Percentiles rank a stretch among this genome's conserved stretches.
Evolutionary conservation across 1,140 invertebrate genomes (phyloP).

Genomic region (Psix sp.): DNA sequence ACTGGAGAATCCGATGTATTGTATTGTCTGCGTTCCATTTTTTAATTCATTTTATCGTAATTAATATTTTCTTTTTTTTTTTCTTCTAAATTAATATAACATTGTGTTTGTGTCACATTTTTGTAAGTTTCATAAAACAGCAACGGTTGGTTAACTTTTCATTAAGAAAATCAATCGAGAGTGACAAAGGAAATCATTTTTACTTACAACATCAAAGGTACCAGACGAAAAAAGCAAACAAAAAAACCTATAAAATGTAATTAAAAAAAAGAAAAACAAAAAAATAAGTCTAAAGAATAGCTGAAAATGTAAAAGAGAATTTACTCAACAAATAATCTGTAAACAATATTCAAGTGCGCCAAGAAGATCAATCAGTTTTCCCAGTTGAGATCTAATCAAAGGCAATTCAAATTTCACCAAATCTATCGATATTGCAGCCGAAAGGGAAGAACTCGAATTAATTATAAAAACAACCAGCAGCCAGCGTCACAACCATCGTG

Average conservation of each 20-base stretch:
- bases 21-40: slow-evolving; percentile 69
- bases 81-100: slow-evolving; percentile 67
- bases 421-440: slow-evolving; percentile 23
- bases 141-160: no score
- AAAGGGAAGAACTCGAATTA: slow-evolving; percentile 17
- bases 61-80: slow-evolving; percentile 22
- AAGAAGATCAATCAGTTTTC: no score
- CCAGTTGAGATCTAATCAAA: slow-evolving; percentile 38
- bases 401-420: slow-evolving; percentile 39
- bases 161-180: no score
- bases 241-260: slow-evolving; percentile 14
- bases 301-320: slow-evolving; percentile 35
- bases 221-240: slow-evolving; percentile 12
- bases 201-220: not conserved
- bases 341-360: slow-evolving; percentile 26
- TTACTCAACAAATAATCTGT: slow-evolving; percentile 58
- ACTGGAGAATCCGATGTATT: slow-evolving; percentile 71
- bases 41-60: not conserved
- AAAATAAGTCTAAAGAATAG: slow-evolving; percentile 28
- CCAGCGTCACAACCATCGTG: slow-evolving; percentile 70
- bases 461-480: slow-evolving; percentile 71
- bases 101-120: slow-evolving; percentile 76
- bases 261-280: slow-evolving; percentile 18
- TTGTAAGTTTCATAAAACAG: slow-evolving; percentile 70
- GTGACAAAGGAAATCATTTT: not conserved